Base-by-base conservation (phyloP, 2,797 vertebrate genomes). In the Spatula versicolor region DNA sequence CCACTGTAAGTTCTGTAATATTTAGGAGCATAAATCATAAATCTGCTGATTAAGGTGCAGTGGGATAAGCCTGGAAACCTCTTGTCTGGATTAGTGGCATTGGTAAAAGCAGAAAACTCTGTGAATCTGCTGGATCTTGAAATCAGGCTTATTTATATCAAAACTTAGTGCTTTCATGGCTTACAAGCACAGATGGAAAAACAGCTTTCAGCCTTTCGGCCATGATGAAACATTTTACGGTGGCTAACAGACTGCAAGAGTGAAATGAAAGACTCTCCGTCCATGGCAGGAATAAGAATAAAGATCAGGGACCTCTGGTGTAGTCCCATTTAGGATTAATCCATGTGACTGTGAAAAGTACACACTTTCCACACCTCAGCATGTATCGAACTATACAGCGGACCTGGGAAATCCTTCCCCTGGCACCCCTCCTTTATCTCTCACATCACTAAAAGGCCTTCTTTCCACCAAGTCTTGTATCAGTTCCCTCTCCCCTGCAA, bases 161-260 rank as follows among this genome's bases (percentile, higher is more conserved):
- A 79, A 93, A 90, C 20, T 17, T 20, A 45, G 7, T 20, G 37
- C 5, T 91, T 81, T 72, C 72, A 10, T 30, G 46, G 63, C 31
- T 94, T 66, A 69, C 43, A 86, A 82, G 54, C 73, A 83, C 41
- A 79, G 66, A 79, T 54, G 43, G 28, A 84, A 68, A 59, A 83
- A 73, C 13, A 68, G 59, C 39, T 83, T 91, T 88, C 77, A 60
- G 31, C 39, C 10, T 82, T 86, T 83, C 1, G 2, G 56, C 67
- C 78, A 31, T 4, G 13, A 55, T 48, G 31, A 50, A 83, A 45
- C 35, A 52, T 81, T 75, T 84, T 35, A 21, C 7, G 1, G 66
- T 50, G 35, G 14, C 60, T 91, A 55, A 52, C 5, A 5, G 67
- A 73, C 93, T 9, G 30, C 35, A 71, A 46, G 58, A 72, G 21